Base-by-base conservation (phyloP, 2,113 vertebrate genomes). In the Rhinoderma darwinii region DNA sequence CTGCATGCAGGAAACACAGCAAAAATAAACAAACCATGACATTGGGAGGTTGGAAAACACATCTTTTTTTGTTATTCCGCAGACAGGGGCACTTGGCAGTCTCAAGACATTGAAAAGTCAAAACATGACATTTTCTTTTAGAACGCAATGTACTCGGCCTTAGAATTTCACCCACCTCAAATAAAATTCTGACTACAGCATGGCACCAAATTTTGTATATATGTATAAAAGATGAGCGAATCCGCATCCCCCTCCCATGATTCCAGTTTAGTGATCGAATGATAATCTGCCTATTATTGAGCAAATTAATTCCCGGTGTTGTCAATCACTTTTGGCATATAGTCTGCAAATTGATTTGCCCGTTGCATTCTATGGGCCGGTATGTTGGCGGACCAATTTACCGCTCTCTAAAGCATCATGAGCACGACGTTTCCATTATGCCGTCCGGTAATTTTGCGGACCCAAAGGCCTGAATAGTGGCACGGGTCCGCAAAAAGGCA, bases 141-240 rank as follows among this genome's bases (percentile, higher is more conserved):
- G 80, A 82, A 82, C 80, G 41, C 80, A 30, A 82, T 82, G 80
- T 82, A 30, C 56, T 82, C 37, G 78, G 78, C 78, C 37, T 61
- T 61, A 41, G 22, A 81, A 39, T 61, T 25, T 61, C 78, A 81
- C 78, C 80, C 80, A 82, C 59, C 80, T 82, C 41, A 44, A 17
- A 68, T 68, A n/a, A 61, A 39, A 30, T 22, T 35, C 43, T 43
- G 17, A 59, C 18, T 20, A 22, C 47, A 56, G 35, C 12, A 4
- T 35, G 32, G 50, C n/a, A 51, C 43, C 27, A 17, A 18, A 18
- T 9, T 27, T 7, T 44, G 14, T 30, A 47, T 44, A 50, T 47
- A 9, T 18, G 17, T 3, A 10, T 44, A 30, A 22, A 18, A 32
- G 44, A 27, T 4, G 15, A 12, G 17, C 37, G 4, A 22, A 41